Evolutionary conservation across 92 coral and sea anemone genomes (phyloP), one percentile per base, ranked within the genome.

Genomic region (Ricordea florida): DNA sequence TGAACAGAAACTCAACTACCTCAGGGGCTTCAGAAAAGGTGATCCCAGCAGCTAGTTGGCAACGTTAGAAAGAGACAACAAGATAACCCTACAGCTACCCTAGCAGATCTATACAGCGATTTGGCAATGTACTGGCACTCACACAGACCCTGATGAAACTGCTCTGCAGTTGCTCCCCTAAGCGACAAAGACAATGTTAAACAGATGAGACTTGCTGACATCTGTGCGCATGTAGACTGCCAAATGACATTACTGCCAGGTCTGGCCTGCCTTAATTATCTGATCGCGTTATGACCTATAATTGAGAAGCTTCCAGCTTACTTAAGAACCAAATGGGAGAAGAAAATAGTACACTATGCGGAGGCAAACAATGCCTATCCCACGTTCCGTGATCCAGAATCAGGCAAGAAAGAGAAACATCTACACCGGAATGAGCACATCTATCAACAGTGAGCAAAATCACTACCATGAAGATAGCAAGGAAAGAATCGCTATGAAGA

Each of bases 291-390:
- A n/a, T n/a, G n/a, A n/a, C n/a, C n/a, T n/a, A n/a, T n/a, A n/a
- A n/a, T n/a, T 21, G 51, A 57, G 32, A 26, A 36, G 33, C 10
- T 41, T 41, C 74, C 37, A 66, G 62, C 23, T 66, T 24, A 8
- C 74, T 66, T 45, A 42, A 23, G 48, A 22, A 26, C 51, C 34
- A 57, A 56, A 49, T 56, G 79, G 79, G 69, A 72, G 26, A 72
- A 72, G 45, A 27, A 31, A 42, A 66, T 73, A 20, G 80, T 59
- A 4, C 31, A 56, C 15, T 57, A 40, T 5, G 69, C 69, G 7
- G 57, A 38, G 20, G 41, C 27, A 21, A n/a, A n/a, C n/a, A n/a
- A n/a, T n/a, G n/a, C n/a, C n/a, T n/a, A n/a, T n/a, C n/a, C n/a
- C n/a, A n/a, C n/a, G n/a, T n/a, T n/a, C n/a, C n/a, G n/a, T n/a